Percentiles rank a stretch among this genome's conserved stretches.
These are phyloP conservation scores for Poecile montanus DNA, from an alignment of 2,797 vertebrate genomes.

Conservation along the genomic window DNA sequence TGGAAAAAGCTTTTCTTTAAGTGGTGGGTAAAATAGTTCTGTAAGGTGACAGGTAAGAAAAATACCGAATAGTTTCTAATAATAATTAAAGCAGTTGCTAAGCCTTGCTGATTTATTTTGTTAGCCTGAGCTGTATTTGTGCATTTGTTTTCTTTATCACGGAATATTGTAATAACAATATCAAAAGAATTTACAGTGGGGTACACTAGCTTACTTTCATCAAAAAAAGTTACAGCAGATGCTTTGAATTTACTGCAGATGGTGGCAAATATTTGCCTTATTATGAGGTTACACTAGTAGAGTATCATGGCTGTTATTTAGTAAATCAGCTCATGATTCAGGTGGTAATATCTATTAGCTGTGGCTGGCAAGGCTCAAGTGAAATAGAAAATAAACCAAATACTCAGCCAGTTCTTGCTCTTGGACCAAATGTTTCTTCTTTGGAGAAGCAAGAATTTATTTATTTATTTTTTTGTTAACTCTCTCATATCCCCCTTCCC, in stretches of 20 bases:
- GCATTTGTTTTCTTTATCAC: constrained; percentile 50
- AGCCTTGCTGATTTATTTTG: constrained; percentile 40
- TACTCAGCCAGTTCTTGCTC: neutral
- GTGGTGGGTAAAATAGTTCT: neutral
- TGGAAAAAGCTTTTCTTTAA: neutral
- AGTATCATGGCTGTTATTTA: constrained; percentile 52
- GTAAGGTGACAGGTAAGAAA: constrained; percentile 8
- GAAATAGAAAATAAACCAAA: constrained; percentile 38
- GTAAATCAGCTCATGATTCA: constrained; percentile 49
- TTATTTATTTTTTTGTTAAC: neutral
- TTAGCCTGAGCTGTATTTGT: neutral
- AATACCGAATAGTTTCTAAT: constrained; percentile 30
- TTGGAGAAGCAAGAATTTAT: neutral
- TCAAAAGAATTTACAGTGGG: constrained; percentile 73
- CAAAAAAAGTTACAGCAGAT: constrained; percentile 67
- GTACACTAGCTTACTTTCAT: constrained; percentile 53
- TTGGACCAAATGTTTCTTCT: neutral
- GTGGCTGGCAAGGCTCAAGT: constrained; percentile 20
- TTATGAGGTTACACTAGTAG: constrained; percentile 26
- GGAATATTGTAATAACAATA: constrained; percentile 70
- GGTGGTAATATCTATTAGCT: constrained; percentile 40
- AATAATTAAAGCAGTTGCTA: constrained; percentile 44
- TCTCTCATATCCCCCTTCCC: neutral
- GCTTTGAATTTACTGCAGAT: constrained; percentile 79
- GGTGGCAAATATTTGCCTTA: constrained; percentile 72